Percentiles rank a stretch among this genome's conserved stretches.
These are phyloP conservation scores for Hirtodrosophila duncani DNA, from an alignment of 2,888 invertebrate genomes.

Conservation along the genomic window DNA sequence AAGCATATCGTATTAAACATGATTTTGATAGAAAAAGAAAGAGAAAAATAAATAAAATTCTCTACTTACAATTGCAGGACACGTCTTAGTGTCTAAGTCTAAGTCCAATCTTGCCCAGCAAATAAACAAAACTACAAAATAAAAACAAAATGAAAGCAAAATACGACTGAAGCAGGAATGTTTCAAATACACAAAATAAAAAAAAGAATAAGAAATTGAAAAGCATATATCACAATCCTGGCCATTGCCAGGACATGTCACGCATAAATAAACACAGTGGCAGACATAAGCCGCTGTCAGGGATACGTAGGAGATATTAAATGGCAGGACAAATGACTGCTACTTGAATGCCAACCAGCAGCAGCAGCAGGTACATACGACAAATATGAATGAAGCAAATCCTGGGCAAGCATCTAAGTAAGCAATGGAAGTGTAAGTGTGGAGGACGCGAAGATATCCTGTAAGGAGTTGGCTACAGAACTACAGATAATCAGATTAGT, in stretches of 20 bases:
- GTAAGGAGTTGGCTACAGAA: no score
- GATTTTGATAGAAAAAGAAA: no score
- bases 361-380: no score
- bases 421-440: no score
- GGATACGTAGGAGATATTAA: slow-evolving; percentile 56
- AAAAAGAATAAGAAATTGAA: slow-evolving; percentile 42
- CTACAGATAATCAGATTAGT: no score
- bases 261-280: slow-evolving; percentile 52
- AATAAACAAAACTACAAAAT: slow-evolving; percentile 30
- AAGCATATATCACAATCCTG: slow-evolving; percentile 60
- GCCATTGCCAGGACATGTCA: slow-evolving; percentile 52
- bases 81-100: slow-evolving; percentile 34
- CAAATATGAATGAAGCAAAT: no score
- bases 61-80: slow-evolving; percentile 32
- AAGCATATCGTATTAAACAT: no score
- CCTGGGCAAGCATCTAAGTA: no score
- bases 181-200: slow-evolving; percentile 4
- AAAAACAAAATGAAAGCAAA: neutral
- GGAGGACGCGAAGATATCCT: no score
- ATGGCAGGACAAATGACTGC: slow-evolving; percentile 62
- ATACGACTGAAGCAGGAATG: neutral
- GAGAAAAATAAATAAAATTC: neutral
- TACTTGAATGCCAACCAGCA: slow-evolving; percentile 12
- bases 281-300: slow-evolving; percentile 51
- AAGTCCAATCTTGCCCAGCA: slow-evolving; percentile 25